These are phyloP conservation scores for Ostrea edulis DNA, from an alignment of 1,140 invertebrate genomes.

Conservation along the genomic window DNA sequence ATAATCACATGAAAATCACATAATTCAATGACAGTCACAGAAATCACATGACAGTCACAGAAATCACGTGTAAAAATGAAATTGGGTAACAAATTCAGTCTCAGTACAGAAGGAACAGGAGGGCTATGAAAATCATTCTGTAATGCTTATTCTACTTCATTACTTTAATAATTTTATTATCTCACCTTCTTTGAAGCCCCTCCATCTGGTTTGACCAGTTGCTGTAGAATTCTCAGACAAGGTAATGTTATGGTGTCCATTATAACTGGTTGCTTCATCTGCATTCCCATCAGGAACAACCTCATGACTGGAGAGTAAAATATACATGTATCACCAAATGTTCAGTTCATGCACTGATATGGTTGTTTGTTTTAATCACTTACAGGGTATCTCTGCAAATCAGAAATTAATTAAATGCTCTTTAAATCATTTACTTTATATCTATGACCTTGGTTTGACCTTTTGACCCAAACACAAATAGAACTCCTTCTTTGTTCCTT, in stretches of 20 bases:
- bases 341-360: not conserved
- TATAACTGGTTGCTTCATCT: conserved; percentile 86
- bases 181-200: conserved; percentile 61
- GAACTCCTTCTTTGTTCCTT: no score
- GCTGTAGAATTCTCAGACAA: conserved; percentile 91
- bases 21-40: no score
- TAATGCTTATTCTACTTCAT: not conserved
- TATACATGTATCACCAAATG: not conserved
- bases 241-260: conserved; percentile 90
- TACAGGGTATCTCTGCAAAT: no score
- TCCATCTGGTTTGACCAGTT: conserved; percentile 86
- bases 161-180: not conserved
- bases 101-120: not conserved
- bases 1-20: no score
- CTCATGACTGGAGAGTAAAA: conserved; percentile 84
- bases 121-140: not conserved
- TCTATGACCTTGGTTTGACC: no score
- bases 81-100: no score
- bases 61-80: no score
- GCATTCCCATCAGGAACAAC: conserved; percentile 86
- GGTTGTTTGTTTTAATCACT: not conserved
- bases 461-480: no score
- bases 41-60: no score
- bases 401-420: not conserved
- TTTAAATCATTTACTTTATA: not conserved